phyloP scores from a whole-genome alignment of 2,888 invertebrate genomes.

The Chesias legatella region DNA sequence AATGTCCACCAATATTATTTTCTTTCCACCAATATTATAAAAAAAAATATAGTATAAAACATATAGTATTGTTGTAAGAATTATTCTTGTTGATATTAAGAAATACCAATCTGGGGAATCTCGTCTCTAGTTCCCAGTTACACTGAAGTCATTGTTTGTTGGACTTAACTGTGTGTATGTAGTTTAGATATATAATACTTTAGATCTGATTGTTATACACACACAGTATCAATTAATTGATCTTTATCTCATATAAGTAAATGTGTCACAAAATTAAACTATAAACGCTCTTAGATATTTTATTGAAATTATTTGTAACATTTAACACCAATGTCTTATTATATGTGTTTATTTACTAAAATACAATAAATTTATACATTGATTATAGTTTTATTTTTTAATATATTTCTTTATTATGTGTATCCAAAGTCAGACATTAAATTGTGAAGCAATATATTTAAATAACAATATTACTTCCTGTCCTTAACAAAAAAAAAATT shows the following conservation, averaged over 20 bases:
- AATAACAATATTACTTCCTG: too few species aligned
- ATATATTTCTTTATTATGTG: background rate
- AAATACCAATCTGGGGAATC: conserved; percentile 21
- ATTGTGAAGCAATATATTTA: too few species aligned
- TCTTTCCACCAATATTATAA: too few species aligned
- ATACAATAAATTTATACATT: conserved; percentile 63
- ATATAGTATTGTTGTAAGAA: too few species aligned
- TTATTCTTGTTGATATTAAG: background rate
- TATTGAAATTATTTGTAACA: conserved; percentile 33
- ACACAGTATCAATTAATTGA: conserved; percentile 33
- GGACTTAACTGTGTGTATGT: conserved; percentile 28
- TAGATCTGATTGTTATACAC: conserved; percentile 61
- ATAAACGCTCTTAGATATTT: conserved; percentile 19
- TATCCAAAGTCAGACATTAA: too few species aligned
- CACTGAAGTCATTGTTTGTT: conserved; percentile 47
- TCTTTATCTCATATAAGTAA: conserved; percentile 33
- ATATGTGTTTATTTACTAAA: conserved; percentile 69
- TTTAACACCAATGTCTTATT: conserved; percentile 65
- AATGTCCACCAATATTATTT: too few species aligned
- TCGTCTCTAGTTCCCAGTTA: conserved; percentile 32
- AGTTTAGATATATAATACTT: conserved; percentile 33
- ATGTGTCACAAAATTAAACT: conserved; percentile 49
- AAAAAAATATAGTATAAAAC: too few species aligned
- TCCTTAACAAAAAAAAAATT: too few species aligned
- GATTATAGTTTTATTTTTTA: conserved; percentile 27